Evolutionary conservation across 2,888 invertebrate genomes (phyloP).

Genomic region (Melieria crassipennis): DNA sequence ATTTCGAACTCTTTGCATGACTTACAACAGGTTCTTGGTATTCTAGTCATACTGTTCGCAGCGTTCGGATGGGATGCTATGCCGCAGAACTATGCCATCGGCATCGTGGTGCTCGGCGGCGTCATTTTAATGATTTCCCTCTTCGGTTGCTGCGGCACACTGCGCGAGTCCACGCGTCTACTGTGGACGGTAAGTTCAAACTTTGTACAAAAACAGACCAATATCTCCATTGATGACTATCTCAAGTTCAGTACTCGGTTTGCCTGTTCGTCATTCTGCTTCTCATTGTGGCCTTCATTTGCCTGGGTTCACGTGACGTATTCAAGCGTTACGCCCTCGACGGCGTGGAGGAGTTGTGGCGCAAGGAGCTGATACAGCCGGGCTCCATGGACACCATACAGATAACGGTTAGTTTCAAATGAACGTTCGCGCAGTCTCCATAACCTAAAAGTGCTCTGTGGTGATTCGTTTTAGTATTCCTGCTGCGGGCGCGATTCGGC

Average conservation of each 20-base stretch:
- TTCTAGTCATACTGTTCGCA: constrained; percentile 53
- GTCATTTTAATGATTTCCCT: constrained; percentile 53
- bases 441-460: neutral
- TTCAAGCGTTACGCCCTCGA: constrained; percentile 54
- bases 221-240: neutral
- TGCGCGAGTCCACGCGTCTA: constrained; percentile 56
- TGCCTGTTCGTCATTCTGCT: constrained; percentile 50
- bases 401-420: constrained; percentile 45
- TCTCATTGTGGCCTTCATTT: constrained; percentile 49
- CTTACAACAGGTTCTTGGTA: constrained; percentile 51
- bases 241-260: constrained; percentile 48
- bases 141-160: constrained; percentile 57
- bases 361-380: constrained; percentile 47
- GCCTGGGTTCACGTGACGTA: constrained; percentile 48
- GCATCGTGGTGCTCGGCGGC: constrained; percentile 52
- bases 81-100: constrained; percentile 55
- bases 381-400: constrained; percentile 56
- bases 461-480: constrained; percentile 45
- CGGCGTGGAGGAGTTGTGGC: constrained; percentile 52
- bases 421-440: neutral
- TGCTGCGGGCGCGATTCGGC: constrained; percentile 60
- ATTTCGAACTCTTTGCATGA: too few relatives aligned
- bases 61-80: constrained; percentile 57
- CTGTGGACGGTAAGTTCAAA: constrained; percentile 53
- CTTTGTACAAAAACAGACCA: neutral